phyloP scores from a whole-genome alignment of 2,797 vertebrate genomes.

The Gobionotothen gibberifrons region DNA sequence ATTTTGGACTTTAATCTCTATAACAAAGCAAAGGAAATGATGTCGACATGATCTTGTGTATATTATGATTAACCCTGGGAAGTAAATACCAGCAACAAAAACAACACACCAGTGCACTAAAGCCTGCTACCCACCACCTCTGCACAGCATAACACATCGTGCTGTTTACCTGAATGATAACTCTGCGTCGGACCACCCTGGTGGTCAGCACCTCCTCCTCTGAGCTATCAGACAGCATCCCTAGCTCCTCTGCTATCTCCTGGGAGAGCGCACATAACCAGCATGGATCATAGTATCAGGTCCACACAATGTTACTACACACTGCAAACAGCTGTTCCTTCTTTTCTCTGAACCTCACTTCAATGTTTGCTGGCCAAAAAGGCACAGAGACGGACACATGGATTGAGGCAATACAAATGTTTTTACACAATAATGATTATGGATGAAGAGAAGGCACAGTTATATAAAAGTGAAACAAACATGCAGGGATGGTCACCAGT shows the following conservation, averaged over 20 bases:
- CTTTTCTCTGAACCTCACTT: slow-evolving; percentile 61
- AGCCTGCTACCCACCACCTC: slow-evolving; percentile 16
- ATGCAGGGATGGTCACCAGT: slow-evolving; percentile 46
- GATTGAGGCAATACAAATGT: background rate
- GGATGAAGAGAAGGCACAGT: slow-evolving; percentile 67
- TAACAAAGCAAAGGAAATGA: background rate
- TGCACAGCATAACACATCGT: slow-evolving; percentile 37
- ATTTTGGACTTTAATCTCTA: slow-evolving; percentile 4
- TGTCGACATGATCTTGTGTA: background rate
- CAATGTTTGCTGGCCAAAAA: slow-evolving; percentile 11
- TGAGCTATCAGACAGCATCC: slow-evolving; percentile 92
- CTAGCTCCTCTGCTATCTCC: slow-evolving; percentile 94
- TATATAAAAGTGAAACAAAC: slow-evolving; percentile 32
- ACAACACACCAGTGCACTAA: background rate
- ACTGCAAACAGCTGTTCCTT: slow-evolving; percentile 34
- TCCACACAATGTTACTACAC: slow-evolving; percentile 20
- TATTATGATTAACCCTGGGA: background rate
- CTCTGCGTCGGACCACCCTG: slow-evolving; percentile 94
- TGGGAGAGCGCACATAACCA: slow-evolving; percentile 87
- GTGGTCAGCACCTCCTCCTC: slow-evolving; percentile 97
- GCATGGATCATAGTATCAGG: slow-evolving; percentile 46
- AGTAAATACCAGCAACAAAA: background rate
- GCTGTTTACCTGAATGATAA: slow-evolving; percentile 95
- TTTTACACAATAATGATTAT: slow-evolving; percentile 31
- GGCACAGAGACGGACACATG: background rate